A percentile compares a stretch with the other conserved stretches of the same genome.
phyloP scores from a whole-genome alignment of 2,888 invertebrate genomes.

The Corbicula japonica region DNA sequence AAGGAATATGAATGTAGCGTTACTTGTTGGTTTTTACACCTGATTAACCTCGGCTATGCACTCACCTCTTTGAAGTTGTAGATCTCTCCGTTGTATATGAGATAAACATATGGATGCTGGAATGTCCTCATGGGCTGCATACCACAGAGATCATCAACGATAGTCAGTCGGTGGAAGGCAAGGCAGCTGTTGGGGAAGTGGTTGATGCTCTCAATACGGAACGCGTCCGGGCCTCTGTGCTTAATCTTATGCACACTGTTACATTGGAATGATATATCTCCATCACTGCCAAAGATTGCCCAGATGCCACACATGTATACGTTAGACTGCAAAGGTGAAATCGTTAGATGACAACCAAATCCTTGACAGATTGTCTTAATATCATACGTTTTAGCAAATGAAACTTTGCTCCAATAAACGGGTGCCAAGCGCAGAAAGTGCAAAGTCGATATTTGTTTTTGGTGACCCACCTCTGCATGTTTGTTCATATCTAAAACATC shows the following conservation, averaged over 20 bases:
- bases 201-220: slow-evolving; percentile 85
- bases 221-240: slow-evolving; percentile 86
- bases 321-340: too few relatives aligned
- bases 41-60: too few relatives aligned
- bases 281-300: slow-evolving; percentile 86
- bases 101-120: slow-evolving; percentile 83
- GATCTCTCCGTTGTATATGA: slow-evolving; percentile 92
- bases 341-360: too few relatives aligned
- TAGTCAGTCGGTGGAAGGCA: slow-evolving; percentile 85
- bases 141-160: slow-evolving; percentile 84
- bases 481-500: too few relatives aligned
- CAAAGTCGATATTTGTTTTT: too few relatives aligned
- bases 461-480: too few relatives aligned
- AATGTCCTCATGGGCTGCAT: slow-evolving; percentile 86
- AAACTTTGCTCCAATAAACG: too few relatives aligned
- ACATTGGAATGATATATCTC: slow-evolving; percentile 81
- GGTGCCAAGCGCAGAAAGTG: too few relatives aligned
- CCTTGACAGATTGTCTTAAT: too few relatives aligned
- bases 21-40: too few relatives aligned
- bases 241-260: slow-evolving; percentile 81
- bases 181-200: slow-evolving; percentile 83
- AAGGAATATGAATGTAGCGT: too few relatives aligned
- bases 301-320: slow-evolving; percentile 87
- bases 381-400: too few relatives aligned
- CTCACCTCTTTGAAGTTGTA: slow-evolving; percentile 90